Conservation (phyloP, 2,888 invertebrate genomes). For the Acrocyrtus sp. region DNA sequence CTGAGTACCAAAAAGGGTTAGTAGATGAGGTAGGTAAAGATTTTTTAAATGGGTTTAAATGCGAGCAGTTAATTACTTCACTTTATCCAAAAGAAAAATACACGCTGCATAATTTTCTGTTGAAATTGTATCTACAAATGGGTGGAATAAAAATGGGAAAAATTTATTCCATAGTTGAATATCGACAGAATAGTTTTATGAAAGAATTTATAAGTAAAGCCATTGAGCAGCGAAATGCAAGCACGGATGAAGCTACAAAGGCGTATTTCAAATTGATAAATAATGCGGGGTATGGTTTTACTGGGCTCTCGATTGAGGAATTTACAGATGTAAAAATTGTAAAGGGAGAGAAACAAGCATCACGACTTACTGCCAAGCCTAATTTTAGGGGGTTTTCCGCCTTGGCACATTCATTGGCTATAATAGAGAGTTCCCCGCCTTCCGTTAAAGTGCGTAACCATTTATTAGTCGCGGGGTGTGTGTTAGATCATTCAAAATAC, state of each 20-base stretch:
- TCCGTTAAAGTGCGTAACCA: neutral
- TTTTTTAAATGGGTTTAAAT: neutral
- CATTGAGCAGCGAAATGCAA: neutral
- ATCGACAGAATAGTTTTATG: neutral
- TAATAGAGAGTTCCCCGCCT: neutral
- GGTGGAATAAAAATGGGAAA: neutral
- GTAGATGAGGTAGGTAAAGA: neutral
- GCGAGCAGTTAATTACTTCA: neutral
- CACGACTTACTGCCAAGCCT: neutral
- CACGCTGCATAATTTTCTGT: slow-evolving; percentile 1
- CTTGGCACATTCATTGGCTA: neutral
- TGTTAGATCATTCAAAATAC: neutral
- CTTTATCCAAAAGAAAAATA: slow-evolving; percentile 13
- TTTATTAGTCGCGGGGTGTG: neutral
- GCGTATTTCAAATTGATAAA: neutral
- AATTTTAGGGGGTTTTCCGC: neutral
- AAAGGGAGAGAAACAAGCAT: neutral
- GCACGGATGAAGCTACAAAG: neutral
- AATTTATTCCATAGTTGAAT: neutral
- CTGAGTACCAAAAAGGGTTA: neutral
- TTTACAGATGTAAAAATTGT: neutral
- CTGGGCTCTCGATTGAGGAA: neutral
- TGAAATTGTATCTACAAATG: slow-evolving; percentile 2
- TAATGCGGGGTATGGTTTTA: neutral
- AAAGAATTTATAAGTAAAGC: neutral